Conservation (phyloP, 2,797 vertebrate genomes). For the Yasuhikotakia modesta region DNA sequence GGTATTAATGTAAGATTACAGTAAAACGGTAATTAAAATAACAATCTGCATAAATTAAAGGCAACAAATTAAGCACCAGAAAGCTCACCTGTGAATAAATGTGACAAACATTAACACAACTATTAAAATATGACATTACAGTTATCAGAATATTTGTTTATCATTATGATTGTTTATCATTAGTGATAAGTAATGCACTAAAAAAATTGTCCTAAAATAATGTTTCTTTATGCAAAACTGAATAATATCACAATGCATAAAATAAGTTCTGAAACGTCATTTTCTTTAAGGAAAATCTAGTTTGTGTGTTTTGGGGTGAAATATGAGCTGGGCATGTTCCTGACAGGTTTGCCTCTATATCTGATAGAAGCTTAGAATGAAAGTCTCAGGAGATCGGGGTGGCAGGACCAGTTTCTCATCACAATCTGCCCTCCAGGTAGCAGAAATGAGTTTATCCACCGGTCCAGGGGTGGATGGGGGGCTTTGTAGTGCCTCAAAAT, state of each 20-base stretch:
- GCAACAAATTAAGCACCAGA: too few species aligned
- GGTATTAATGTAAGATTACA: too few species aligned
- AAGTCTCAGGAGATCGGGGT: constrained; percentile 57
- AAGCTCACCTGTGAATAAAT: too few species aligned
- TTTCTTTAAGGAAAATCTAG: neutral
- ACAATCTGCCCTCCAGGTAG: constrained; percentile 32
- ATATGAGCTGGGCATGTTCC: constrained; percentile 25
- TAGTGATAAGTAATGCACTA: too few species aligned
- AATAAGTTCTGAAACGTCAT: neutral
- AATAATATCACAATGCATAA: neutral
- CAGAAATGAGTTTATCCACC: constrained; percentile 41
- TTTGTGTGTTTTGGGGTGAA: neutral
- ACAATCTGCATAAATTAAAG: too few species aligned
- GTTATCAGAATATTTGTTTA: too few species aligned
- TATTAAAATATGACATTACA: too few species aligned
- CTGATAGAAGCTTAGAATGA: constrained; percentile 51
- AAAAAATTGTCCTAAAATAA: neutral
- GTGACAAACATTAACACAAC: too few species aligned
- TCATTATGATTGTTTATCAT: too few species aligned
- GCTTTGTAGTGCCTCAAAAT: constrained; percentile 18
- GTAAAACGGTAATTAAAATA: too few species aligned
- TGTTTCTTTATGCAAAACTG: neutral
- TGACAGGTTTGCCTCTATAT: neutral
- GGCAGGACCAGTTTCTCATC: constrained; percentile 8
- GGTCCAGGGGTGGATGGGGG: constrained; percentile 23